Evolutionary conservation across 2,888 invertebrate species (phyloP).

Genomic region (Zygothrica quintamaculata): DNA sequence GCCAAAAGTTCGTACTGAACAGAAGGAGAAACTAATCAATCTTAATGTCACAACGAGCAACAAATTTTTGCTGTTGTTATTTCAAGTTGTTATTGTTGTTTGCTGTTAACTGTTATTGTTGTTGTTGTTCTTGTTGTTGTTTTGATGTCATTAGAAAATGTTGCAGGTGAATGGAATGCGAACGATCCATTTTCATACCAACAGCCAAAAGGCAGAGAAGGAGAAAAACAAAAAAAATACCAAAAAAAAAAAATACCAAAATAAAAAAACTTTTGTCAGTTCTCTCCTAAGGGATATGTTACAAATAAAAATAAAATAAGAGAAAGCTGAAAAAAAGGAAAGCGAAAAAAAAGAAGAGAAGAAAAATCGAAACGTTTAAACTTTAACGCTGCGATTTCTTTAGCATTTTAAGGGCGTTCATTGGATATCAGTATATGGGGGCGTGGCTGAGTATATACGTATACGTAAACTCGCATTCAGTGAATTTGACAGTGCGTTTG

Average conservation of each 20-base stretch:
- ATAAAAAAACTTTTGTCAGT: conserved; percentile 53
- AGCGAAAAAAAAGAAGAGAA: conserved; percentile 10
- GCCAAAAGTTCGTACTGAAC: conserved; percentile 50
- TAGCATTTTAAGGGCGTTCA: conserved; percentile 38
- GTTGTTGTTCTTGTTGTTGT: conserved; percentile 34
- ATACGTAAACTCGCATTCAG: too few relatives aligned
- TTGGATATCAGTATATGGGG: conserved; percentile 17
- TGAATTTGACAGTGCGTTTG: conserved; percentile 74
- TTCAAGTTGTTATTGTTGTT: conserved; percentile 36
- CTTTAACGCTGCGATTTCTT: conserved; percentile 64
- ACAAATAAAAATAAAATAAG: conserved; percentile 15
- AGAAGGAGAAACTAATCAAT: conserved; percentile 69
- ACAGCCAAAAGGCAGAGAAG: conserved; percentile 21
- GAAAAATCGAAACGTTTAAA: conserved; percentile 64
- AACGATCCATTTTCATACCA: conserved; percentile 63
- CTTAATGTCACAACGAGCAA: conserved; percentile 73
- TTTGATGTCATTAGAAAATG: conserved; percentile 78
- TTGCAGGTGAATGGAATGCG: conserved; percentile 74
- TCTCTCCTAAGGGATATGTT: conserved; percentile 29
- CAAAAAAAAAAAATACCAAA: too few relatives aligned
- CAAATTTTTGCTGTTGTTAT: conserved; percentile 63
- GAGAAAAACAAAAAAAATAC: too few relatives aligned
- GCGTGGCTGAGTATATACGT: conserved; percentile 38
- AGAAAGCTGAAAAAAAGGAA: background rate
- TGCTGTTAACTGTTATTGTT: conserved; percentile 23